These are phyloP conservation scores for Muscina levida DNA, from an alignment of 2,888 invertebrate species.

Conservation along the genomic window DNA sequence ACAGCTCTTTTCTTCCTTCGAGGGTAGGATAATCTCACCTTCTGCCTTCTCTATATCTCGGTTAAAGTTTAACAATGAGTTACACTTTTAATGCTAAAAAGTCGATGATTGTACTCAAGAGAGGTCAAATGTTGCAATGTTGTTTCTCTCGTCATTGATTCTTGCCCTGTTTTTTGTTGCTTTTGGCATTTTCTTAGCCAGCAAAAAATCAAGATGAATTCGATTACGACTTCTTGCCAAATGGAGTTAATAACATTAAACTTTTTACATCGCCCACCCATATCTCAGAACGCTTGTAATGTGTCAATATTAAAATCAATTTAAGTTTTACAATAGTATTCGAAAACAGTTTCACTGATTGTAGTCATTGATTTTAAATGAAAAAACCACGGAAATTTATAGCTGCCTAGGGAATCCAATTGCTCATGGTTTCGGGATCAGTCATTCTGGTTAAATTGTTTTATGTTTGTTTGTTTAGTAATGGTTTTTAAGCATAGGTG, in stretches of 20 bases:
- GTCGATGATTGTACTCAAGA: constrained; percentile 51
- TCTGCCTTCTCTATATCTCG: neutral
- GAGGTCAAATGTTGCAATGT: constrained; percentile 52
- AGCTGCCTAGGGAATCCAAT: constrained; percentile 25
- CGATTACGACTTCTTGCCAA: constrained; percentile 16
- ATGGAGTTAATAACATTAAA: constrained; percentile 46
- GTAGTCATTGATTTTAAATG: neutral
- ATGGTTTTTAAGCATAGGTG: too few species aligned
- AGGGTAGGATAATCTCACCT: constrained; percentile 25
- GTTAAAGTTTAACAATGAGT: constrained; percentile 34
- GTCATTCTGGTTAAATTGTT: too few species aligned
- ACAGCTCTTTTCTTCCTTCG: constrained; percentile 33
- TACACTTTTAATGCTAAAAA: constrained; percentile 34
- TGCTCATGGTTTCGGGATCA: too few species aligned
- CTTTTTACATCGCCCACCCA: constrained; percentile 31
- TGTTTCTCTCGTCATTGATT: constrained; percentile 34
- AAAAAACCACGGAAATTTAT: too few species aligned
- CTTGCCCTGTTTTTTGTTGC: neutral
- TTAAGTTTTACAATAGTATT: constrained; percentile 53
- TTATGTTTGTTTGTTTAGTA: too few species aligned
- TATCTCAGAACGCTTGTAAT: constrained; percentile 45
- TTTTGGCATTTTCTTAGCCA: neutral
- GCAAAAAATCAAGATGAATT: constrained; percentile 28
- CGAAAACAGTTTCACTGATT: constrained; percentile 18
- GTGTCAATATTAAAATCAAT: constrained; percentile 63